phyloP scores from a whole-genome alignment of 2,113 vertebrate species.

The Pantherophis guttatus region DNA sequence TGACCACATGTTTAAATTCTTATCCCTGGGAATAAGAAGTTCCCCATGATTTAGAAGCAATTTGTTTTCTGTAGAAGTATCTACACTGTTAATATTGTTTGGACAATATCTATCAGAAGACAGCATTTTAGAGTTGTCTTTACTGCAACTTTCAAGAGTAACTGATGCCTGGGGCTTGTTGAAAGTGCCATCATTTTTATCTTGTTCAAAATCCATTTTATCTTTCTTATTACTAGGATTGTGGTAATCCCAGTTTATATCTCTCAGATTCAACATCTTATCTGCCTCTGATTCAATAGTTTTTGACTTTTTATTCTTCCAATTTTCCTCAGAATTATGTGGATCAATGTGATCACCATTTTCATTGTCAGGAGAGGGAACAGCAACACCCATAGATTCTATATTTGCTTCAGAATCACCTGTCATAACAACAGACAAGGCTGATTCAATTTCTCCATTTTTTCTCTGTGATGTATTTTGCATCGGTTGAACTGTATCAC shows the following conservation, averaged over 20 bases:
- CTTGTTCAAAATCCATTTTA: slow-evolving; percentile 1
- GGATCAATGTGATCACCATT: neutral
- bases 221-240: slow-evolving; percentile 42
- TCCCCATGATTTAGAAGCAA: slow-evolving; percentile 23
- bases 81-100: slow-evolving; percentile 29
- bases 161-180: neutral
- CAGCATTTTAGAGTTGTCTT: slow-evolving; percentile 22
- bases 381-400: neutral
- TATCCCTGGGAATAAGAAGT: neutral
- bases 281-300: slow-evolving; percentile 17
- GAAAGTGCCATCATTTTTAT: neutral
- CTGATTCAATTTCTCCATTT: slow-evolving; percentile 5
- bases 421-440: neutral
- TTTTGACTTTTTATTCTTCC: neutral
- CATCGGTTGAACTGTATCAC: neutral
- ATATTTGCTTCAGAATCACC: neutral
- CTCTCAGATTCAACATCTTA: slow-evolving; percentile 18
- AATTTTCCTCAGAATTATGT: neutral
- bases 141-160: neutral
- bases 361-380: neutral
- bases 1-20: slow-evolving; percentile 41
- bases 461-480: neutral
- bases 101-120: slow-evolving; percentile 17
- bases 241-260: neutral
- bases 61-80: slow-evolving; percentile 13